Evolutionary conservation across 2,888 invertebrate genomes (phyloP), one percentile per base, ranked within the genome.

Genomic region (Physocephala rufipes): DNA sequence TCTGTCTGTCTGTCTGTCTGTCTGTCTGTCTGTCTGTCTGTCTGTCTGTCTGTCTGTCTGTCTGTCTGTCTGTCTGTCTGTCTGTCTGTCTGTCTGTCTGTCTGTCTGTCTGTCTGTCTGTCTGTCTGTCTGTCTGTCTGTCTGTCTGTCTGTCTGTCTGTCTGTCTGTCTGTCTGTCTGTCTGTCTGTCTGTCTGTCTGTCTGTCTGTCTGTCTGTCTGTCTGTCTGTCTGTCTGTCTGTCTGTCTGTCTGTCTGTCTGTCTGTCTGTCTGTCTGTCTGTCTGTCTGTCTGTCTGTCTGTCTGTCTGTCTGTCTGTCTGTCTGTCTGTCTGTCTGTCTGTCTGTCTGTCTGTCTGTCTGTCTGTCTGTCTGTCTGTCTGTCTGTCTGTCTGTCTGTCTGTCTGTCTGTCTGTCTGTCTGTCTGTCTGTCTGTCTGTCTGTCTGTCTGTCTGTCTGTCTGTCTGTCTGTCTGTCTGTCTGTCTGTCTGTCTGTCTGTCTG

Each of bases 1-100:
- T 55, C 55, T 55, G 55, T 55, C 55, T 55, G 55, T 55, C 55
- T 55, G 55, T 55, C 55, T 55, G 55, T 55, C 55, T 55, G 55
- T 55, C 55, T 55, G 55, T 55, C 55, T 55, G 55, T 55, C 55
- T 55, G 55, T 55, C 55, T 55, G 55, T 55, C 55, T 55, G 55
- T 55, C 55, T 55, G 55, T 55, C 55, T 55, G 55, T 55, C 55
- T 55, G 55, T 55, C 55, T 55, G 55, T 55, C 55, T 55, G 55
- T 55, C 55, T 55, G 55, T 55, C 55, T 55, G 55, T 55, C 55
- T 55, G 55, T 55, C 55, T 55, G 55, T 55, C 55, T 55, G 55
- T 55, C 55, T 55, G 55, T 55, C 55, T 55, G 55, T 55, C 55
- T 55, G 55, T 55, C 55, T 55, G 55, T 55, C 55, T 55, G 55